Evolutionary conservation across 2,113 vertebrate genomes (phyloP).

Genomic region (Xyliphius kryptos): DNA sequence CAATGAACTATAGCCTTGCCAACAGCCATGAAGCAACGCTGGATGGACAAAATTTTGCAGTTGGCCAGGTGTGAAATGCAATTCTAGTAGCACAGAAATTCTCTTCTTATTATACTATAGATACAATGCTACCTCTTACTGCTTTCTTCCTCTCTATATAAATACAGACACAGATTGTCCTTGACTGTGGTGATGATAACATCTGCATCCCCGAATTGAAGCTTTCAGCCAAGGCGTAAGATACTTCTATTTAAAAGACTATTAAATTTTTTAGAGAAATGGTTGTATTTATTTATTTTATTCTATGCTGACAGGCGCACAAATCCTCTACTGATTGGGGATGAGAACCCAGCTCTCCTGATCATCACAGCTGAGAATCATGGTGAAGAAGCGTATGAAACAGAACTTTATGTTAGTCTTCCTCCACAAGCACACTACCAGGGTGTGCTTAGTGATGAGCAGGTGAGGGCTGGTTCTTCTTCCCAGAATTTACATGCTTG

Average conservation of each 20-base stretch:
- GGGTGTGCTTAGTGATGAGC: constrained; percentile 52
- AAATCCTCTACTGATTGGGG: constrained; percentile 62
- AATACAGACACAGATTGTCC: constrained; percentile 73
- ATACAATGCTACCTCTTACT: neutral
- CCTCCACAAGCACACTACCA: constrained; percentile 69
- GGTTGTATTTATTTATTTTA: too few relatives aligned
- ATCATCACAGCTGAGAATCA: constrained; percentile 50
- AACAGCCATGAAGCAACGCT: constrained; percentile 50
- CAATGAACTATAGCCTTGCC: constrained; percentile 57
- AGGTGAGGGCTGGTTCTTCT: constrained; percentile 57
- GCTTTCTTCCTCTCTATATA: neutral
- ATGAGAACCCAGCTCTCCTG: constrained; percentile 59
- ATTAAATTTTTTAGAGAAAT: too few relatives aligned
- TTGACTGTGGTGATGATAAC: constrained; percentile 76
- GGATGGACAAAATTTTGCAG: constrained; percentile 61
- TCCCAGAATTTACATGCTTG: too few relatives aligned
- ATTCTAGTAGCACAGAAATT: neutral
- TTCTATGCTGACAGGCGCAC: constrained; percentile 47
- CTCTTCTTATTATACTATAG: neutral
- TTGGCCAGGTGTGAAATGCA: constrained; percentile 60
- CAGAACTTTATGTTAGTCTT: constrained; percentile 61
- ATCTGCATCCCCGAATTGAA: constrained; percentile 70
- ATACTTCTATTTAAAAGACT: too few relatives aligned
- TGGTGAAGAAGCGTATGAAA: constrained; percentile 74
- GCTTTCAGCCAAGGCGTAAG: constrained; percentile 62